These are phyloP conservation scores for Apotomis betuletana DNA, from an alignment of 2,888 invertebrate species.

Conservation along the genomic window DNA sequence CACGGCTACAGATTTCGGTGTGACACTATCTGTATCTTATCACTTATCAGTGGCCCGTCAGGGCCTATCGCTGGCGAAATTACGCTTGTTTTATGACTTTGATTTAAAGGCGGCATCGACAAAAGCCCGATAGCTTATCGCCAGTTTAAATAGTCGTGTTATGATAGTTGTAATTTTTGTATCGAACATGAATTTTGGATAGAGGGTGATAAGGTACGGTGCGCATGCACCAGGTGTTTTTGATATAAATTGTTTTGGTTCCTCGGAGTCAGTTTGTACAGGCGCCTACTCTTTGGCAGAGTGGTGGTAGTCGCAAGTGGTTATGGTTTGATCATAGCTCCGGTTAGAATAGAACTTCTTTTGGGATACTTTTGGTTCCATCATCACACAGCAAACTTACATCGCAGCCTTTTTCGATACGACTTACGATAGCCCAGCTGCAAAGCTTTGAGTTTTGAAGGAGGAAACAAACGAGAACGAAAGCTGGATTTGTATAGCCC, in stretches of 20 bases:
- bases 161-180: slow-evolving; percentile 82
- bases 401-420: too few relatives aligned
- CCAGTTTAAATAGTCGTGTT: slow-evolving; percentile 74
- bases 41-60: slow-evolving; percentile 60
- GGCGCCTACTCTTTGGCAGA: too few relatives aligned
- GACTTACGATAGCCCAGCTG: too few relatives aligned
- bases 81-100: slow-evolving; percentile 82
- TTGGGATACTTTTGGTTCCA: too few relatives aligned
- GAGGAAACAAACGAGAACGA: too few relatives aligned
- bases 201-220: slow-evolving; percentile 43
- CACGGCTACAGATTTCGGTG: slow-evolving; percentile 79
- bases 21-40: slow-evolving; percentile 76
- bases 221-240: slow-evolving; percentile 7
- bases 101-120: slow-evolving; percentile 79
- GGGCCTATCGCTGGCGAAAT: slow-evolving; percentile 75
- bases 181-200: slow-evolving; percentile 79
- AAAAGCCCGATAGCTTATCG: slow-evolving; percentile 71
- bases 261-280: too few relatives aligned
- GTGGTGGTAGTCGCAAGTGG: too few relatives aligned
- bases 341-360: too few relatives aligned
- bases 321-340: too few relatives aligned
- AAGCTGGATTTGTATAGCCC: too few relatives aligned
- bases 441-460: too few relatives aligned
- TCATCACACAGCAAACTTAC: too few relatives aligned
- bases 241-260: background rate